Conservation (phyloP, 2,797 vertebrate genomes). For the Sebastes hubbsi region DNA sequence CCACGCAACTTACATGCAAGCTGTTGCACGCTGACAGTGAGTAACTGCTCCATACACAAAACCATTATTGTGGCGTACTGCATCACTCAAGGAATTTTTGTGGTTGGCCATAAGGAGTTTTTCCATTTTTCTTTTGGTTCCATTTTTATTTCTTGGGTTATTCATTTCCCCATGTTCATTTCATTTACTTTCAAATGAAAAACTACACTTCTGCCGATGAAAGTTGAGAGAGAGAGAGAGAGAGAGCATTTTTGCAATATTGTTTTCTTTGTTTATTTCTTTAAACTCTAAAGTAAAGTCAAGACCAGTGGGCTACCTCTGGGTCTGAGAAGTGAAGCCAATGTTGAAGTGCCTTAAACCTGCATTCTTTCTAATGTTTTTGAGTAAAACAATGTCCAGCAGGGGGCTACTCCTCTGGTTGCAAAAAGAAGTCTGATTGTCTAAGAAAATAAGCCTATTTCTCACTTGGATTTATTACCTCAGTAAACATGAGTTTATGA, state of each 20-base stretch:
- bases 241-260: background rate
- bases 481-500: no score
- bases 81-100: conserved; percentile 13
- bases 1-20: conserved; percentile 61
- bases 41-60: conserved; percentile 30
- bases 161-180: conserved; percentile 48
- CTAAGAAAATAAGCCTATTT: fast-evolving
- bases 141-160: conserved; percentile 29
- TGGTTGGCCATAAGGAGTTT: conserved; percentile 3
- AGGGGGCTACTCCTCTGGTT: no score
- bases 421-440: no score
- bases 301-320: background rate
- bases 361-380: no score
- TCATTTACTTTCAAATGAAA: conserved; percentile 61
- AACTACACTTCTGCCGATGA: conserved; percentile 55
- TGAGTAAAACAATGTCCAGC: no score
- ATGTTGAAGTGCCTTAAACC: no score
- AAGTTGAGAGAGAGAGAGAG: conserved; percentile 46
- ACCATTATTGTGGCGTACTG: conserved; percentile 22
- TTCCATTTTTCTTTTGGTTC: conserved; percentile 38
- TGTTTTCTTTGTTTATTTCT: background rate
- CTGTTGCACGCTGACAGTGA: conserved; percentile 62
- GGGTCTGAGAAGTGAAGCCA: no score
- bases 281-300: background rate
- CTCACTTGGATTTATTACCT: no score